phyloP scores from a whole-genome alignment of 2,797 vertebrate species.

The Mus caroli region DNA sequence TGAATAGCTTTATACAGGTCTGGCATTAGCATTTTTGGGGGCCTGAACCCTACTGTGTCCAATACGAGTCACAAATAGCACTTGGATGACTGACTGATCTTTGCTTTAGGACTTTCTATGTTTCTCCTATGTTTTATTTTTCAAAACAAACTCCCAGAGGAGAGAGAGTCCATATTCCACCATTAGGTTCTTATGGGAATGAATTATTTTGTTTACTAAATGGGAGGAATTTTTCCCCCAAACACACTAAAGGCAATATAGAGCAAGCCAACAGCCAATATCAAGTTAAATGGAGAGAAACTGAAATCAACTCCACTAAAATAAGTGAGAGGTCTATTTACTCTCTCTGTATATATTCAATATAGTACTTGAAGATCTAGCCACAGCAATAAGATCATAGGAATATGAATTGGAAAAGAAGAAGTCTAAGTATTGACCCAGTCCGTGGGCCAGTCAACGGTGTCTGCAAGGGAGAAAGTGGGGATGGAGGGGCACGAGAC shows the following conservation, averaged over 20 bases:
- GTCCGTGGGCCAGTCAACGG: no score
- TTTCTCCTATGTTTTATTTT: neutral
- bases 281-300: neutral
- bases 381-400: neutral
- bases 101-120: neutral
- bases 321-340: neutral
- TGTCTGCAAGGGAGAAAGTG: no score
- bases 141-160: neutral
- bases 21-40: neutral
- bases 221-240: constrained; percentile 13
- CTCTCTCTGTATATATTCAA: neutral
- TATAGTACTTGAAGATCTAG: neutral
- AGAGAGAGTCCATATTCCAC: neutral
- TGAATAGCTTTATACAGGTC: constrained; percentile 70
- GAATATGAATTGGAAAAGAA: neutral
- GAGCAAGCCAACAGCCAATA: neutral
- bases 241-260: neutral
- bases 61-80: neutral
- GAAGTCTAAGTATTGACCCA: neutral
- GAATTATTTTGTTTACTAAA: constrained; percentile 73
- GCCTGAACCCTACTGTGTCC: neutral
- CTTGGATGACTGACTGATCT: neutral
- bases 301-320: neutral
- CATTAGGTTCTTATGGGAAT: constrained; percentile 69
- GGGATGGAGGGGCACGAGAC: no score